Evolutionary conservation across 2,113 vertebrate genomes (phyloP), one percentile per base, ranked within the genome.

Genomic region (Semicossyphus pulcher): DNA sequence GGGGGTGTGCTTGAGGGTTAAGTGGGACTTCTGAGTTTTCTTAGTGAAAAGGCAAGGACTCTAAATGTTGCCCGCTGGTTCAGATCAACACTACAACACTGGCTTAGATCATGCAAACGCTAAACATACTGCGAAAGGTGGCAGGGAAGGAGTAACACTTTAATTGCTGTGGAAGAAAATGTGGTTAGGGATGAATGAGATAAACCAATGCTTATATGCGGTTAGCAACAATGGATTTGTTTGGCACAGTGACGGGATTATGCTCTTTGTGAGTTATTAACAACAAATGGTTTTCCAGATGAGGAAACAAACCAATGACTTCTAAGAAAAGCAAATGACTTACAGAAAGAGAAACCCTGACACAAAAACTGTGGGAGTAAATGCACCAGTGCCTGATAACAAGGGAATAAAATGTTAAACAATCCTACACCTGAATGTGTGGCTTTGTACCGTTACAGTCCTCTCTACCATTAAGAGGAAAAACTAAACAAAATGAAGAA

Each of bases 81-180:
- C 42, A 72, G 52, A 68, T 51, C 26, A 41, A 44, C 41, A 57
- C 44, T 21, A 47, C 20, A 41, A 72, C 9, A 74, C 47, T 71
- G 23, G 39, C 39, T 56, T 10, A 34, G 58, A 32, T 56, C 67
- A 72, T 68, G 77, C 70, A 75, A 49, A 52, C 36, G 49, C n/a
- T 28, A 41, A 56, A 51, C 49, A 56, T n/a, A 32, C 12, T 32
- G 31, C 2, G 10, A n/a, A 69, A 49, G 10, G 15, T 63, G 31
- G 7, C 12, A n/a, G 29, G 16, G 53, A 28, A 36, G 41, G 42
- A 21, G 20, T 14, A 23, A 56, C 21, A 57, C 65, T 54, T 51
- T 10, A 20, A 57, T 14, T 45, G 36, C 74, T 75, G 69, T 54
- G 56, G 72, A 41, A 39, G 62, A 74, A 80, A 68, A 75, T 16